Evolutionary conservation across 2,797 vertebrate species (phyloP).

Genomic region (Sebastes minor): DNA sequence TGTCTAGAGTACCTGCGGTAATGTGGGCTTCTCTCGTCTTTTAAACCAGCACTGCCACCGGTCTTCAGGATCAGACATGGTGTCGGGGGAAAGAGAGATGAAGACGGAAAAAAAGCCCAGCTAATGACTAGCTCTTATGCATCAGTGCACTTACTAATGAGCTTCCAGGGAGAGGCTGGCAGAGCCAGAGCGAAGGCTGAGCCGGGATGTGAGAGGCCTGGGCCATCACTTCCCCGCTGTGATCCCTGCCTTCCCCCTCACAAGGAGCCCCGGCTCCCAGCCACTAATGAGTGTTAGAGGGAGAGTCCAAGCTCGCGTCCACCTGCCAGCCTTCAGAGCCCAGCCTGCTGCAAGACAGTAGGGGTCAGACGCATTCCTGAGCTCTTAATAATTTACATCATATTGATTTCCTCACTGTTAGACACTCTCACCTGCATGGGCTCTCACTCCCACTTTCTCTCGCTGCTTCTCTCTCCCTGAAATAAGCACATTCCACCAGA

Average conservation of each 20-base stretch:
- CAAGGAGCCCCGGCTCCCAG: constrained; percentile 90
- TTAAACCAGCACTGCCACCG: constrained; percentile 86
- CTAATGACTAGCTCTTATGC: constrained; percentile 99
- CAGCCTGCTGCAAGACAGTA: constrained; percentile 90
- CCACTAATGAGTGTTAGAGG: constrained; percentile 98
- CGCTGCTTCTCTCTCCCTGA: constrained; percentile 51
- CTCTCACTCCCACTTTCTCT: constrained; percentile 66
- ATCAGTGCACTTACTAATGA: constrained; percentile 99
- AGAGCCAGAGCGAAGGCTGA: constrained; percentile 94
- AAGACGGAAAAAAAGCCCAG: constrained; percentile 84
- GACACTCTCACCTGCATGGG: constrained; percentile 81
- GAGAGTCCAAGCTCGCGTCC: constrained; percentile 90
- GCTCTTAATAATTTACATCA: constrained; percentile 97
- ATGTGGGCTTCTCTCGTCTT: constrained; percentile 80
- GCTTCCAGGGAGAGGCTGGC: constrained; percentile 99
- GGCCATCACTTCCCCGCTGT: constrained; percentile 98
- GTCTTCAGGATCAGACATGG: constrained; percentile 95
- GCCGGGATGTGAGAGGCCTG: constrained; percentile 95
- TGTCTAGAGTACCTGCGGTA: constrained; percentile 78
- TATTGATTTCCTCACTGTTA: constrained; percentile 92
- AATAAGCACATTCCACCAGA: constrained; percentile 72
- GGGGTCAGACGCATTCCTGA: constrained; percentile 88
- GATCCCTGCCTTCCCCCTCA: constrained; percentile 99
- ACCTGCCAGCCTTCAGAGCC: constrained; percentile 92
- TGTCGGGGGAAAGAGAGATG: constrained; percentile 75